Percentiles rank a stretch among this genome's conserved stretches.
These are phyloP conservation scores for Cosmopolites sordidus DNA, from an alignment of 2,888 invertebrate species.

Conservation along the genomic window DNA sequence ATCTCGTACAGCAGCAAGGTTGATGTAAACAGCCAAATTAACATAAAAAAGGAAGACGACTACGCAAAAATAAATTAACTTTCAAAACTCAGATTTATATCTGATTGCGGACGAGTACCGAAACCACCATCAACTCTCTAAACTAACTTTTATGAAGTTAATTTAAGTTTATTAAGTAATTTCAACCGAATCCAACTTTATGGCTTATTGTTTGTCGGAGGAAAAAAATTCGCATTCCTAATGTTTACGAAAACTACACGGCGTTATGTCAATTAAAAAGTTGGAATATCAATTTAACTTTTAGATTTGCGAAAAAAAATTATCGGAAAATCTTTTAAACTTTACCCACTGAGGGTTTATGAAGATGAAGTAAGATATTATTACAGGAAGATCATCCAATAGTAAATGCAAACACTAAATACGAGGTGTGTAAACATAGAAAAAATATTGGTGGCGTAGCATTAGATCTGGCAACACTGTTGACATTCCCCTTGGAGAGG, in stretches of 20 bases:
- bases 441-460: no score
- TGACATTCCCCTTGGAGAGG: no score
- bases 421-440: no score
- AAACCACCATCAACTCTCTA: neutral
- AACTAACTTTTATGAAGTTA: slow-evolving; percentile 22
- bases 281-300: slow-evolving; percentile 3
- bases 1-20: no score
- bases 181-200: slow-evolving; percentile 4
- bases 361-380: no score
- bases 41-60: neutral
- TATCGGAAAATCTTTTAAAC: no score
- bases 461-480: no score
- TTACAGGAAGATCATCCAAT: no score
- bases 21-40: neutral
- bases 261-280: slow-evolving; percentile 2
- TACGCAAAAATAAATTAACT: slow-evolving; percentile 13
- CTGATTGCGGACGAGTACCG: slow-evolving; percentile 6
- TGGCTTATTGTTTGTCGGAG: no score
- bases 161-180: slow-evolving; percentile 26
- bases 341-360: no score
- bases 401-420: no score
- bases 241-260: slow-evolving; percentile 5
- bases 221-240: neutral
- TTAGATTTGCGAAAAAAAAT: no score
- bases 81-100: slow-evolving; percentile 11